A percentile compares a stretch with the other conserved stretches of the same genome.
These are phyloP conservation scores for Solea senegalensis DNA, from an alignment of 2,113 vertebrate genomes.

Conservation along the genomic window DNA sequence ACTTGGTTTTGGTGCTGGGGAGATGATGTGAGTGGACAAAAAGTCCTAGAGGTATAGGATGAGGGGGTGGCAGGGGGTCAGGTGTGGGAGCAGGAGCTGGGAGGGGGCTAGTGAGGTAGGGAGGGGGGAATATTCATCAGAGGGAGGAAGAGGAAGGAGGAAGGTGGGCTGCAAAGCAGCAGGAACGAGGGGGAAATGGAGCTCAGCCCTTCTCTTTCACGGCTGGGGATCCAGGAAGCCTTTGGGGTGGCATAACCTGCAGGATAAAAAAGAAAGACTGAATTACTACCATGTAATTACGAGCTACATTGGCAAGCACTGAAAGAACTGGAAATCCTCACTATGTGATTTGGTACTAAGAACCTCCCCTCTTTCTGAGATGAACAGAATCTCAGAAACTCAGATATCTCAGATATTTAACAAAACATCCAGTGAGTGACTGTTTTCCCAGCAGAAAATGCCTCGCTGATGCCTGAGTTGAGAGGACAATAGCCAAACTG, in stretches of 20 bases:
- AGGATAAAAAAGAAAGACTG: constrained; percentile 27
- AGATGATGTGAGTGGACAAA: constrained; percentile 1
- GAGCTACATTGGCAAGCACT: background rate
- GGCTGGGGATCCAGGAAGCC: constrained; percentile 85
- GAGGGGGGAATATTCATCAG: constrained; percentile 9
- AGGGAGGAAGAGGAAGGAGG: constrained; percentile 4
- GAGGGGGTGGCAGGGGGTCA: background rate
- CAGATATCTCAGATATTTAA: no score
- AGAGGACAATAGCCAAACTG: no score
- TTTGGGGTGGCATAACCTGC: constrained; percentile 91
- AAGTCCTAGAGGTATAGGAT: background rate
- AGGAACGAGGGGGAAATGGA: constrained; percentile 51
- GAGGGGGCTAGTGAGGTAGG: constrained; percentile 11
- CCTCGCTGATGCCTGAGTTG: no score
- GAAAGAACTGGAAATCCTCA: background rate
- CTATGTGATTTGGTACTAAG: no score
- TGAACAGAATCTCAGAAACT: no score
- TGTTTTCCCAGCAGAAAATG: no score
- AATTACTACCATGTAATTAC: background rate
- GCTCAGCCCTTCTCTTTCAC: constrained; percentile 94
- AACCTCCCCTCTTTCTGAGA: no score
- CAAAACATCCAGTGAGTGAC: no score
- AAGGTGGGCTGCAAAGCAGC: constrained; percentile 26
- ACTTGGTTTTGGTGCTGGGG: background rate
- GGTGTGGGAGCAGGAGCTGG: background rate